Evolutionary conservation across 2,888 invertebrate genomes (phyloP), one percentile per base, ranked within the genome.

Genomic region (Agrilus biguttatus): DNA sequence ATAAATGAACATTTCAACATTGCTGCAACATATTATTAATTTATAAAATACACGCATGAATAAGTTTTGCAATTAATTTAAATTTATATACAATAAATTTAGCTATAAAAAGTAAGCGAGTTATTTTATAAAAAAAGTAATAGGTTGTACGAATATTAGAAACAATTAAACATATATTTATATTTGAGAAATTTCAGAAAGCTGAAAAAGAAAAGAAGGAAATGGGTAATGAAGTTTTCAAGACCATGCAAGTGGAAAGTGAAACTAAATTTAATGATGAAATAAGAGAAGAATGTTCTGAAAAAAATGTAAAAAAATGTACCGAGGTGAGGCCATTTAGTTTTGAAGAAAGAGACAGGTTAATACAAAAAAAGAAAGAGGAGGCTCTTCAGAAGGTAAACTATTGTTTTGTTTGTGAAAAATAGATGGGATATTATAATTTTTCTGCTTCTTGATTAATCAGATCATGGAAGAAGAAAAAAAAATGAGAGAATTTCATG

Each of bases 401-500:
- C 7, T 21, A 21, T 5, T 19, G 3, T 19, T 6, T 10, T 28
- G 1, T 10, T 28, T 23, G 37, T 17, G 33, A 36, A n/a, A 5
- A 17, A 12, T 5, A n/a, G 7, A 19, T 43, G 33, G 14, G 32
- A 13, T 17, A 28, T 2, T 41, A 23, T 28, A 28, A 38, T 34
- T 12, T 41, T 42, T 19, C 14, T 35, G 14, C 6, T 21, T 6
- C 21, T 21, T 56, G 33, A 28, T 3, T 10, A 3, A 28, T 10
- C 39, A 53, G 60, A 65, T 71, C 45, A 57, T 76, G 14, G 75
- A 79, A 48, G 74, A 77, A 46, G 68, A 71, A 46, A 77, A 72
- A 51, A 74, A 77, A 57, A 69, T 73, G 1, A 65, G 73, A 1
- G 73, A 74, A 49, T 86, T 86, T 54, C 80, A 79, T 60, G 85